Evolutionary conservation across 2,797 vertebrate genomes (phyloP).

Genomic region (Enteromius afrohamiltoni): DNA sequence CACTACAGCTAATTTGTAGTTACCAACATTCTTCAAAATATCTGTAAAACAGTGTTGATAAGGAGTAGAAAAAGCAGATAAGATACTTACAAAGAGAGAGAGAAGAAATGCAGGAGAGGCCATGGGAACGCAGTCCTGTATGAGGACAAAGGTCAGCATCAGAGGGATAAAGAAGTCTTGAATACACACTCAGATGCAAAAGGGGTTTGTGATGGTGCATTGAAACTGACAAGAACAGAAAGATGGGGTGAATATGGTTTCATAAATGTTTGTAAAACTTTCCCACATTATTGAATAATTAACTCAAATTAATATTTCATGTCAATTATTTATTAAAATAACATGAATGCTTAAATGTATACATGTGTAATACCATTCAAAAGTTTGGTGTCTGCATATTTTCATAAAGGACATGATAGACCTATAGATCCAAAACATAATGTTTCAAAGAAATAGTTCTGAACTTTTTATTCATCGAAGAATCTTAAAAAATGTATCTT

Average conservation of each 20-base stretch:
- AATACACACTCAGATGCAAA: conserved; percentile 63
- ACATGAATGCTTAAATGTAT: too few relatives aligned
- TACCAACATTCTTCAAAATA: background rate
- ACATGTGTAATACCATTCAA: too few relatives aligned
- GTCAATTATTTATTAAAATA: too few relatives aligned
- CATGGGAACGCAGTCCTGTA: conserved; percentile 98
- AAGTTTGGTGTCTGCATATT: too few relatives aligned
- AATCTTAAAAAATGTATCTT: too few relatives aligned
- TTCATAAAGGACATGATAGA: too few relatives aligned
- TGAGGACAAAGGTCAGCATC: conserved; percentile 77
- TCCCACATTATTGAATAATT: background rate
- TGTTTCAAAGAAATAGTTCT: too few relatives aligned
- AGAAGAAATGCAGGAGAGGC: conserved; percentile 99
- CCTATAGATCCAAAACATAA: too few relatives aligned
- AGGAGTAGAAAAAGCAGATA: conserved; percentile 19
- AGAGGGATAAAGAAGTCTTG: conserved; percentile 66
- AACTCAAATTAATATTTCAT: background rate
- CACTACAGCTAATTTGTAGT: background rate
- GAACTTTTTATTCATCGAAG: too few relatives aligned
- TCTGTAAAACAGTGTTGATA: background rate
- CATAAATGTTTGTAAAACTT: background rate
- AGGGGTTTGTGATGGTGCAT: background rate
- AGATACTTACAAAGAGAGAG: conserved; percentile 99
- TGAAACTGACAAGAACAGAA: background rate
- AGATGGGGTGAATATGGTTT: background rate